A percentile compares a stretch with the other conserved stretches of the same genome.
Conservation (phyloP, 2,888 invertebrate genomes). For the Parelbella ahira region DNA sequence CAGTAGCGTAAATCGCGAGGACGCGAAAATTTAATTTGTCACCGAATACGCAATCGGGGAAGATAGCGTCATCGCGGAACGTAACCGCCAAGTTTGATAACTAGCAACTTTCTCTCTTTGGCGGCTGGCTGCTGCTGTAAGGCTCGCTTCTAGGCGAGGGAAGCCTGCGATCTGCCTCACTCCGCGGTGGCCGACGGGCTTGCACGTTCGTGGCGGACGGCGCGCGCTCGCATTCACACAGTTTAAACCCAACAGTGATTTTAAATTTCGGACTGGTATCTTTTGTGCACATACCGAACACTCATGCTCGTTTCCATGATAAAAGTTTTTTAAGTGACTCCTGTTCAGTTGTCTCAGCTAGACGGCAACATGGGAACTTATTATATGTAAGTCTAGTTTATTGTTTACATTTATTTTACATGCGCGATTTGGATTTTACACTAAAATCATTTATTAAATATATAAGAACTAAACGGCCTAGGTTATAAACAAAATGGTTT, state of each 20-base stretch:
- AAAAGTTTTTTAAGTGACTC: constrained; percentile 55
- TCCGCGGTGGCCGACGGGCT: constrained; percentile 45
- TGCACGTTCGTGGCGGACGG: constrained; percentile 60
- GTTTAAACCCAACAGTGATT: constrained; percentile 39
- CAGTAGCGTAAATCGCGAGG: constrained; percentile 63
- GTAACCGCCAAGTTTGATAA: constrained; percentile 77
- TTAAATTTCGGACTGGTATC: constrained; percentile 39
- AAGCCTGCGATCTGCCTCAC: constrained; percentile 14
- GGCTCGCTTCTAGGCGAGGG: constrained; percentile 20
- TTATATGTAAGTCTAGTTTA: constrained; percentile 55
- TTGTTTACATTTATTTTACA: constrained; percentile 17
- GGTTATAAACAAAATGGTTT: too few relatives aligned
- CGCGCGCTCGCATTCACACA: constrained; percentile 57
- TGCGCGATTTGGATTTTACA: too few relatives aligned
- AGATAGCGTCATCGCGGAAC: constrained; percentile 72
- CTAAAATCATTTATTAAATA: too few relatives aligned
- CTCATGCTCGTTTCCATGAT: constrained; percentile 42
- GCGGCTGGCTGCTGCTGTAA: constrained; percentile 34
- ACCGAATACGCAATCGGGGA: constrained; percentile 74
- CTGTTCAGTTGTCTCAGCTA: constrained; percentile 41
- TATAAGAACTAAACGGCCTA: too few relatives aligned
- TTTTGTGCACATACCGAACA: constrained; percentile 42
- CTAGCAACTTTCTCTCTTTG: constrained; percentile 76
- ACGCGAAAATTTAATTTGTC: constrained; percentile 71
- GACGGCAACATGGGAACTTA: constrained; percentile 61